These are phyloP conservation scores for Sminthurides bifidus DNA, from an alignment of 1,140 invertebrate genomes.

Conservation along the genomic window DNA sequence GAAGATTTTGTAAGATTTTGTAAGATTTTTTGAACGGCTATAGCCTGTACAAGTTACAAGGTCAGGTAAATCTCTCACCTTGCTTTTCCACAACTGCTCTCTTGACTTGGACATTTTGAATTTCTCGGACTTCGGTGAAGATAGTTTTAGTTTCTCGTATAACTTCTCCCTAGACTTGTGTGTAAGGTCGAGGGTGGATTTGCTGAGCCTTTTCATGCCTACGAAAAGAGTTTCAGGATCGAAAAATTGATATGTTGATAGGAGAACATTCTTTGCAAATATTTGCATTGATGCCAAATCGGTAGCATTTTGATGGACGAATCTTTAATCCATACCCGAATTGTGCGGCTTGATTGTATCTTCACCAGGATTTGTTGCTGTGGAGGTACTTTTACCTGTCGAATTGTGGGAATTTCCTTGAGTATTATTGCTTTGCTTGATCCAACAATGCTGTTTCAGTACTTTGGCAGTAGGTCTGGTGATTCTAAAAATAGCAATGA, in stretches of 20 bases:
- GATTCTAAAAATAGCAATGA: neutral
- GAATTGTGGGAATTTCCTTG: neutral
- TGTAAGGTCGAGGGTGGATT: slow-evolving; percentile 19
- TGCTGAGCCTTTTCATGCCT: slow-evolving; percentile 4
- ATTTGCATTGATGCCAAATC: neutral
- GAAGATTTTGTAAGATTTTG: no score
- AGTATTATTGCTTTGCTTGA: neutral
- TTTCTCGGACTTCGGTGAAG: neutral
- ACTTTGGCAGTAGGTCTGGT: neutral
- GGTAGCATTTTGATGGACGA: no score
- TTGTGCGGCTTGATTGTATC: slow-evolving; percentile 14
- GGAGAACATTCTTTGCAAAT: no score
- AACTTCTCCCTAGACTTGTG: slow-evolving; percentile 28
- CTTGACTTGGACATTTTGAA: slow-evolving; percentile 28
- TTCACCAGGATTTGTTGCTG: no score
- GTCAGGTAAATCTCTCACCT: slow-evolving; percentile 16
- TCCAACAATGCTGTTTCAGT: neutral
- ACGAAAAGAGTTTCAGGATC: neutral
- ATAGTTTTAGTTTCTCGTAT: slow-evolving; percentile 22
- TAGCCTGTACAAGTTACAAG: no score
- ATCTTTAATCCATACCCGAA: slow-evolving; percentile 9
- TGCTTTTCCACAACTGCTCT: slow-evolving; percentile 31
- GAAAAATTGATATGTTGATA: no score
- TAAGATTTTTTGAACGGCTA: no score
- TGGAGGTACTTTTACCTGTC: neutral